phyloP scores from a whole-genome alignment of 2,888 invertebrate species.

The Ormyrus labotus region DNA sequence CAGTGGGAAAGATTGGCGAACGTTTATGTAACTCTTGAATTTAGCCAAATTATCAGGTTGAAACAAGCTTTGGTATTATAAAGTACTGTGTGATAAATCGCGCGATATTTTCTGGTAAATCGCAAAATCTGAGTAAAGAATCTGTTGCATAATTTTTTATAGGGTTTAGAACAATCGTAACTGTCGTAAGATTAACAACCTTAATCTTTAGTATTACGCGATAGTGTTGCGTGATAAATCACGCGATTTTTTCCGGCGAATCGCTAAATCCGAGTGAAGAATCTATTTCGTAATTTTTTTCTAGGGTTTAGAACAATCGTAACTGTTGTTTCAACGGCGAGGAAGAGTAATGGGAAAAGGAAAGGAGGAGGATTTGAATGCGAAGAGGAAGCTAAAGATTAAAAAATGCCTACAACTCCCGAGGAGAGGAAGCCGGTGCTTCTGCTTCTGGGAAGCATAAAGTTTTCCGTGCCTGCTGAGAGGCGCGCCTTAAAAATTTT shows the following conservation, averaged over 20 bases:
- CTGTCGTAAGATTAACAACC: neutral
- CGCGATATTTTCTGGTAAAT: too few species aligned
- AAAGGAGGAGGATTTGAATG: neutral
- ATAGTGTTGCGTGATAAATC: too few species aligned
- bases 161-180: neutral
- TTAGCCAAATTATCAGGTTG: too few species aligned
- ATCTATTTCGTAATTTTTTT: neutral
- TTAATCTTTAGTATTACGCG: too few species aligned
- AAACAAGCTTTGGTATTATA: too few species aligned
- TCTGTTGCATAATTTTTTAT: neutral
- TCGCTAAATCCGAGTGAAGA: neutral
- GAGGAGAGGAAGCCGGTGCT: neutral
- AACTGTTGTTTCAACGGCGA: neutral
- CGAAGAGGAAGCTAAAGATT: conserved; percentile 11
- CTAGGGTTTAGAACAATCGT: neutral
- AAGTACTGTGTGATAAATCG: too few species aligned
- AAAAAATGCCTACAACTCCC: conserved; percentile 25
- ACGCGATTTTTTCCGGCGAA: too few species aligned
- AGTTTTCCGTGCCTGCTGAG: neutral
- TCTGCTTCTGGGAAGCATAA: neutral
- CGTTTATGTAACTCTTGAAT: too few species aligned
- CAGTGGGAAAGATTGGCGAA: too few species aligned
- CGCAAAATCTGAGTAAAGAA: neutral
- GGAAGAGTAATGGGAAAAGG: neutral
- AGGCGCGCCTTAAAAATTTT: conserved; percentile 36